These are phyloP conservation scores for Hydrocynus forskahlii DNA, from an alignment of 2,797 vertebrate species.

Conservation along the genomic window DNA sequence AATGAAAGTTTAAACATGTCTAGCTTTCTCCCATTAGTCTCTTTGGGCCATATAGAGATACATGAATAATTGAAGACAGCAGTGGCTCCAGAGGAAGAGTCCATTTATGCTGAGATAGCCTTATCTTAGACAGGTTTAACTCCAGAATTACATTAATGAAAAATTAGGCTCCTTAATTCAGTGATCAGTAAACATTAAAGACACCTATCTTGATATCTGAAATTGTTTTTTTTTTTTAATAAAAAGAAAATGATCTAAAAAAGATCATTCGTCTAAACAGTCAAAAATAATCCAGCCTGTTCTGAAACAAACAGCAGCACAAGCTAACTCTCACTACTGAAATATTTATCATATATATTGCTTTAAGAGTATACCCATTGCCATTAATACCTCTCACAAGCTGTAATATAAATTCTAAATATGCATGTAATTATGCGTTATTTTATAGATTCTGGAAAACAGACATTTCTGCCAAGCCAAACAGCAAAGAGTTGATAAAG, in stretches of 20 bases:
- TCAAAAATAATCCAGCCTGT: not conserved
- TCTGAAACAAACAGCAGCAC: not conserved
- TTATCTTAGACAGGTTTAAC: constrained; percentile 16
- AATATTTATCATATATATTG: not conserved
- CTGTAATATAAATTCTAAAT: not conserved
- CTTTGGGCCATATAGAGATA: constrained; percentile 44
- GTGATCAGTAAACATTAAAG: not conserved
- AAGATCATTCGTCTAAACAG: not conserved
- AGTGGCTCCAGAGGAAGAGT: constrained; percentile 29
- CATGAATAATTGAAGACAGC: constrained; percentile 57
- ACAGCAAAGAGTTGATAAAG: not conserved
- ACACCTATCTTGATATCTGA: constrained; percentile 1
- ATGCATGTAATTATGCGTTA: not conserved
- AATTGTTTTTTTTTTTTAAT: too few species aligned
- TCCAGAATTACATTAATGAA: constrained; percentile 17
- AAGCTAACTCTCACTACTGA: not conserved
- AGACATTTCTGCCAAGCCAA: not conserved
- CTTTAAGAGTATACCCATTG: not conserved
- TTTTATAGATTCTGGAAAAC: not conserved
- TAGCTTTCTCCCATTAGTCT: constrained; percentile 50
- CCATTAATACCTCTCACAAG: not conserved
- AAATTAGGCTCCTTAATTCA: constrained; percentile 21
- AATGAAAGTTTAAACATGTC: constrained; percentile 57
- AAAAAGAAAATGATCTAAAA: too few species aligned
- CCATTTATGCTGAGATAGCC: constrained; percentile 34